Base-by-base conservation (phyloP, 2,797 vertebrate species). In the Brachymystax lenok region DNA sequence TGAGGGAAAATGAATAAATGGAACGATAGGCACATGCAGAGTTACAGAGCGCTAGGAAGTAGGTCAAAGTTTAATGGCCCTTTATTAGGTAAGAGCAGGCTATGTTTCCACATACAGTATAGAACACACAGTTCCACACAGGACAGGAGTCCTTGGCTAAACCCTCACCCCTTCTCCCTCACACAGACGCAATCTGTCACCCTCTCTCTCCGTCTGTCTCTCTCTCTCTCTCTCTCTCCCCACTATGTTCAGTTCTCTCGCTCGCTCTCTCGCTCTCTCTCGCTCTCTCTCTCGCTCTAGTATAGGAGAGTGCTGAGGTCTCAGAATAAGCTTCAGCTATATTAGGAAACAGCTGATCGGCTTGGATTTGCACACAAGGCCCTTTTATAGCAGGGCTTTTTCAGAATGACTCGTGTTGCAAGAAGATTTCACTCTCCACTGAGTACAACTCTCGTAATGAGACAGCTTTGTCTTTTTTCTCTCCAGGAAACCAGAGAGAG, bases 331-430 rank as follows among this genome's bases (percentile, higher is more conserved):
- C 7, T 40, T 70, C 69, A 63, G 19, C 77, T 90, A 85, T 86
- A 83, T 84, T 81, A 80, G 78, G 87, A 90, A 88, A 87, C 40
- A 46, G 40, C 89, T 92, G 87, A 92, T 90, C 80, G 59, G 73
- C 74, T 61, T 69, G 83, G 77, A 85, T 89, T 85, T 86, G 79
- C 85, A 90, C 86, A 82, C 80, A 71, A 76, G 75, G 30, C 80
- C 80, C 84, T 89, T 83, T 84, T 82, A 85, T 75, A 85, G 77
- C 28, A 40, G 72, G 72, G 52, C 75, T 78, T 83, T 91, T 86
- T 89, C 82, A 87, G 75, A 86, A 87, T 77, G 75, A 84, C 87
- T 89, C 77, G 85, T 85, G 82, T 82, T 75, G 86, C 87, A 80
- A 83, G 54, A 77, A 70, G 78, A 87, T 83, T 89, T 88, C 82